Evolutionary conservation across 2,113 vertebrate species (phyloP).

Genomic region (Psephotus haematonotus): DNA sequence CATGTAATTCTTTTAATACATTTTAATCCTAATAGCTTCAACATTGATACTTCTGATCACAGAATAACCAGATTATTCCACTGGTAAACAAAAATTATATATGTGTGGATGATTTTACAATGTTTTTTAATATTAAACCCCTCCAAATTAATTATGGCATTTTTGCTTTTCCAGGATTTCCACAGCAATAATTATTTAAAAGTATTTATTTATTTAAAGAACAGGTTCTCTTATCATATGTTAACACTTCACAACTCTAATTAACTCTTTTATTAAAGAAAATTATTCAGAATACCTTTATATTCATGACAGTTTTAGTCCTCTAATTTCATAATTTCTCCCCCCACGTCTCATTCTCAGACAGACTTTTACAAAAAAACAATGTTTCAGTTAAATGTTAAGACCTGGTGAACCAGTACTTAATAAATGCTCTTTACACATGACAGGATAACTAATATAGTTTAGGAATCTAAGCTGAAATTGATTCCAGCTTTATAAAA

Average conservation of each 20-base stretch:
- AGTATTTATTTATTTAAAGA: neutral
- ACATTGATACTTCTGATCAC: neutral
- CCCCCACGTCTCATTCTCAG: neutral
- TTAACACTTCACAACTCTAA: neutral
- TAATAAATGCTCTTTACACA: neutral
- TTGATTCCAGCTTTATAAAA: neutral
- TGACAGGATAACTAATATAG: neutral
- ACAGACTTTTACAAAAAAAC: neutral
- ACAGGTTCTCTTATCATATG: neutral
- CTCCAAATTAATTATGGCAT: neutral
- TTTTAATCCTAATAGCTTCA: neutral
- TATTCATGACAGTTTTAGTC: neutral
- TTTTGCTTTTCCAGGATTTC: neutral
- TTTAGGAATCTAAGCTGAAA: neutral
- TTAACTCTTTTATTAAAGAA: neutral
- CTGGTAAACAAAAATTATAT: neutral
- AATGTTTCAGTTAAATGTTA: neutral
- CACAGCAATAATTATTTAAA: neutral
- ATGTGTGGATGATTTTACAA: neutral
- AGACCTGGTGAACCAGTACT: neutral
- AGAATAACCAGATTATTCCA: neutral
- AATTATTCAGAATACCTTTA: neutral
- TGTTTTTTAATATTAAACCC: neutral
- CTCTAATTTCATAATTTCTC: neutral
- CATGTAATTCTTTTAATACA: neutral